Evolutionary conservation across 2,888 invertebrate genomes (phyloP), one percentile per base, ranked within the genome.

Genomic region (Galeopsomyia nigrocyanea): DNA sequence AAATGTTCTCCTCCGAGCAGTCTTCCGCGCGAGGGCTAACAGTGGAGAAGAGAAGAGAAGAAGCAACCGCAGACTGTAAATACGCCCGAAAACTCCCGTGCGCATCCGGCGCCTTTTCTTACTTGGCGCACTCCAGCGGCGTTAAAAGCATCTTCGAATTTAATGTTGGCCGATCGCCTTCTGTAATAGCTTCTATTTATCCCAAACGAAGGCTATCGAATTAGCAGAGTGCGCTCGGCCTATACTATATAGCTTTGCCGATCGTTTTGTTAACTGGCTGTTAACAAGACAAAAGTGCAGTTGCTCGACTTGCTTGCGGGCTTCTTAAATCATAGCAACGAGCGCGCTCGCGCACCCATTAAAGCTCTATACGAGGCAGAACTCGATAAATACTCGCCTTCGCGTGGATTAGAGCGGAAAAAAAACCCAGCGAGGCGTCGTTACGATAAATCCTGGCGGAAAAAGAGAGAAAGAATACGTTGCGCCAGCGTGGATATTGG

Each of bases 21-120:
- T 63, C 60, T 65, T 56, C 55, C 39, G 51, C n/a, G 39, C 10
- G 7, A 39, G 13, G 39, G 39, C 26, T 26, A 26, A 26, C 10
- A 39, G 13, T 7, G 39, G 39, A 39, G 39, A 7, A 39, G 39
- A 39, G 39, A 10, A 10, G 39, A 39, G 39, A 39, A 39, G 10
- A 39, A 7, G 10, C 46, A 72, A 68, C 72, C 72, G 63, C 72
- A 68, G 65, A 68, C 68, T 68, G 73, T 73, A 73, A 73, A 73
- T 68, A 69, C 57, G 58, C 26, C 22, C 61, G 55, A 56, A 46
- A 39, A 39, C 39, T 9, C 13, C 7, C 39, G 39, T 1, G 39
- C 7, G 39, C 39, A 10, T 13, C 7, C 39, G 13, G 39, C 1
- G 39, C 13, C 7, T 10, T 39, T 39, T 39, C 39, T 39, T 31